Base-by-base conservation (phyloP, 2,113 vertebrate species). In the Scalopus aquaticus region DNA sequence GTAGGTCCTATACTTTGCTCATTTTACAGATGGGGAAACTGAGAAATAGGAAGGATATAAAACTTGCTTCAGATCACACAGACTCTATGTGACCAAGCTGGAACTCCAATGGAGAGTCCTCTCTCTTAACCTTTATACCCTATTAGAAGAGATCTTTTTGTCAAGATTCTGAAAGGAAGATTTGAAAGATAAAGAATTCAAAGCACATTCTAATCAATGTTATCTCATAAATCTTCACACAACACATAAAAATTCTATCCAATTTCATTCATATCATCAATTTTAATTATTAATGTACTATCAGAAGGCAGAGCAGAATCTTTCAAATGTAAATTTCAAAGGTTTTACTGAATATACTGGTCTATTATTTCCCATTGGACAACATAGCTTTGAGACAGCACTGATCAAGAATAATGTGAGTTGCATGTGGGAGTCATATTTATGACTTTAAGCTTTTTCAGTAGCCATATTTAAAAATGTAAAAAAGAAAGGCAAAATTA, bases 361-460 rank as follows among this genome's bases (percentile, higher is more conserved):
- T 58, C 8, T 30, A 1, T 54, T 81, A 65, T 12, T 67, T 6
- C 19, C 13, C 11, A 74, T 0, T 37, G 17, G n/a, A 72, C n/a
- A 65, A 51, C 6, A 73, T 6, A 62, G 83, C 44, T 70, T 56
- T 85, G 12, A 92, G 84, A 78, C 4, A 94, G 42, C 9, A 83
- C 4, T 22, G 39, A 64, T 6, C 73, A 78, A 26, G 39, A 72
- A 93, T 46, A 56, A 92, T 12, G 8, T 49, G n/a, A 88, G 16
- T 37, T 32, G 89, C 1, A 84, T 46, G 42, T 30, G 10, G 0
- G 19, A 69, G 35, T 65, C 26, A 64, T 60, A 67, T 74, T 54
- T 95, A 12, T n/a, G 58, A 95, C 46, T 72, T 85, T 39, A 90
- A 74, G 46, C 9, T 46, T 81, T 88, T 85, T 56, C 60, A 44